Conservation (phyloP, 1,140 invertebrate genomes). For the Oedothorax gibbosus region DNA sequence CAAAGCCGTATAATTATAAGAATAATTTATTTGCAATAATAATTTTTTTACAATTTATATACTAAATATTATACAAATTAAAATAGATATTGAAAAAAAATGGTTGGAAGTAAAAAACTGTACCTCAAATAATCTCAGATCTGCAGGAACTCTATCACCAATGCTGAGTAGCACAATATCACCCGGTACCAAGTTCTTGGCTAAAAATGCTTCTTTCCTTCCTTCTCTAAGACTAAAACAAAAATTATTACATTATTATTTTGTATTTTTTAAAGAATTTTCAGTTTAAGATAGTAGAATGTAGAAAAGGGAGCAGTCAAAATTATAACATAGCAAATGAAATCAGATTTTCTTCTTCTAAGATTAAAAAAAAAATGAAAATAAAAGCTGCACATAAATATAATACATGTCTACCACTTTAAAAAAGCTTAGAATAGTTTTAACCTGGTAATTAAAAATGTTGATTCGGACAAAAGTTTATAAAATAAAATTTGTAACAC, state of each 20-base stretch:
- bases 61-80: no score
- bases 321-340: no score
- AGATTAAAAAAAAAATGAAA: neutral
- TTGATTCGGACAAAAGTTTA: no score
- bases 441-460: neutral
- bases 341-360: no score
- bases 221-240: conserved; percentile 83
- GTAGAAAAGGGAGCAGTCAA: neutral
- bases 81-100: no score
- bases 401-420: neutral
- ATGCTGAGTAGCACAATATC: conserved; percentile 94
- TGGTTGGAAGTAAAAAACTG: conserved; percentile 4
- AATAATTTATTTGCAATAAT: no score
- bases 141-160: conserved; percentile 96
- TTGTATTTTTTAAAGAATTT: neutral
- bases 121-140: conserved; percentile 90
- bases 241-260: neutral
- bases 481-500: no score
- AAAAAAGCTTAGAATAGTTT: neutral
- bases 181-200: conserved; percentile 96
- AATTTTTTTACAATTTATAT: no score
- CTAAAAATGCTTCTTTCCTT: conserved; percentile 88
- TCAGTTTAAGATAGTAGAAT: conserved; percentile 35
- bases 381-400: neutral
- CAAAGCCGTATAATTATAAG: no score